Percentiles rank a stretch among this genome's conserved stretches.
These are phyloP conservation scores for Nothocercus julius DNA, from an alignment of 2,113 vertebrate species.

Conservation along the genomic window DNA sequence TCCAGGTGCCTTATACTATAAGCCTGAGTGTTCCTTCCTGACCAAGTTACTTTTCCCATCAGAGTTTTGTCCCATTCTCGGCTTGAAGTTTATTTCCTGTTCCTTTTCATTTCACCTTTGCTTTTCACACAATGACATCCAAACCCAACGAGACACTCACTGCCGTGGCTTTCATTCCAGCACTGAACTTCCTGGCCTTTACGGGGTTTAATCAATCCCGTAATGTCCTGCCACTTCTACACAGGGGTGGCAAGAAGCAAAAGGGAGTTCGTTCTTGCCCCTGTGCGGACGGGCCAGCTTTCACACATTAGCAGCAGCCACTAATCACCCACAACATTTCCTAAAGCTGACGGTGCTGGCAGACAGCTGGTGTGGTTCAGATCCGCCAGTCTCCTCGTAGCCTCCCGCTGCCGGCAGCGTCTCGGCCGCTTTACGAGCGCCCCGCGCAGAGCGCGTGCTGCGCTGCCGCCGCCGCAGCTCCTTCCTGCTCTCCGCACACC, in stretches of 20 bases:
- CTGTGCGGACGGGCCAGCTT: slow-evolving; percentile 51
- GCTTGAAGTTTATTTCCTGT: slow-evolving; percentile 39
- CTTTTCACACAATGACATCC: not conserved
- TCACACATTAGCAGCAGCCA: slow-evolving; percentile 64
- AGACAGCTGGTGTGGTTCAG: slow-evolving; percentile 53
- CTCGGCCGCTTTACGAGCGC: slow-evolving; percentile 1
- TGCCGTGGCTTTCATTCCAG: slow-evolving; percentile 13
- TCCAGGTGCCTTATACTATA: slow-evolving; percentile 49
- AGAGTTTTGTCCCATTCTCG: slow-evolving; percentile 4
- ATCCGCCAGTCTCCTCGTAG: slow-evolving; percentile 32
- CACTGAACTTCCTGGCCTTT: slow-evolving; percentile 51
- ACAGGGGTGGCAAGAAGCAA: slow-evolving; percentile 23
- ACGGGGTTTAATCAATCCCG: slow-evolving; percentile 45
- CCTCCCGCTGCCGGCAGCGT: slow-evolving; percentile 33
- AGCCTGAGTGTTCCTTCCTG: slow-evolving; percentile 34
- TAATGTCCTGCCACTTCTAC: not conserved
- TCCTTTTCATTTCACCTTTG: slow-evolving; percentile 47
- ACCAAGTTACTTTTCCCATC: slow-evolving; percentile 24
- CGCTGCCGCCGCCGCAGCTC: not conserved
- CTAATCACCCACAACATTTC: slow-evolving; percentile 65
- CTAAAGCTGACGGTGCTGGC: slow-evolving; percentile 55
- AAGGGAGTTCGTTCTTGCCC: slow-evolving; percentile 45
- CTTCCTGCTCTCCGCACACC: not conserved
- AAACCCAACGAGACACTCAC: slow-evolving; percentile 36
- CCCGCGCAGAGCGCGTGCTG: not conserved